Base-by-base conservation (phyloP, 2,797 vertebrate genomes). In the Hylomyscus alleni region DNA sequence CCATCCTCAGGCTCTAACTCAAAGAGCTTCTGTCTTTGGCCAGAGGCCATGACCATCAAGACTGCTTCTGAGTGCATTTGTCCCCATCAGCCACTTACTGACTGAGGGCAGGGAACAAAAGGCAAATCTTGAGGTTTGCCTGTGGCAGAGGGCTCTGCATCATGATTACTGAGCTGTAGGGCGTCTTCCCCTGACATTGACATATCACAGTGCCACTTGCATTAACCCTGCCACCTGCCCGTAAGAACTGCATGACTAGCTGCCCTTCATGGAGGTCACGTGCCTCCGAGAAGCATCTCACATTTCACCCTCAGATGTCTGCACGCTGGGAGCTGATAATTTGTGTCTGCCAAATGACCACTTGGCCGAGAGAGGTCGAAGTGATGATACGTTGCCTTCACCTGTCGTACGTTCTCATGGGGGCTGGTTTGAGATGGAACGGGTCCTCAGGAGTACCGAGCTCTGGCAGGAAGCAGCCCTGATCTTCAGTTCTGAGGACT, bases 61-160 rank as follows among this genome's bases (percentile, higher is more conserved):
- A 75, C 82, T 73, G 50, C 65, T 12, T 40, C 2, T 14, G 2
- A 65, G 91, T 3, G 2, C 37, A 47, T 76, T 31, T 76, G 72
- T 58, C 54, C 65, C 37, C 69, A 58, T 75, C 69, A 88, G 86
- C 26, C 52, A 44, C 50, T 88, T 88, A 88, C 86, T 75, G 86
- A 88, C 50, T 13, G 54, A 44, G 69, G 69, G 15, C 69, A 73
- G n/a, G 69, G 69, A 56, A 58, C 37, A 9, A 76, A 60, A 24
- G 12, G 37, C 72, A 22, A 20, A n/a, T 15, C 6, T 5, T 5
- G 54, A 89, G 54, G 72, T 76, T 54, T 1, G 37, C 54, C 22
- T 44, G 69, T 31, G 72, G 37, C 37, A 5, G 72, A 89, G 37
- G 58, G 69, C 29, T 60, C 72, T 60, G 54, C 31, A 10, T 76